A percentile compares a stretch with the other conserved stretches of the same genome.
phyloP scores from a whole-genome alignment of 2,113 vertebrate species.

The Coracopsis vasa region DNA sequence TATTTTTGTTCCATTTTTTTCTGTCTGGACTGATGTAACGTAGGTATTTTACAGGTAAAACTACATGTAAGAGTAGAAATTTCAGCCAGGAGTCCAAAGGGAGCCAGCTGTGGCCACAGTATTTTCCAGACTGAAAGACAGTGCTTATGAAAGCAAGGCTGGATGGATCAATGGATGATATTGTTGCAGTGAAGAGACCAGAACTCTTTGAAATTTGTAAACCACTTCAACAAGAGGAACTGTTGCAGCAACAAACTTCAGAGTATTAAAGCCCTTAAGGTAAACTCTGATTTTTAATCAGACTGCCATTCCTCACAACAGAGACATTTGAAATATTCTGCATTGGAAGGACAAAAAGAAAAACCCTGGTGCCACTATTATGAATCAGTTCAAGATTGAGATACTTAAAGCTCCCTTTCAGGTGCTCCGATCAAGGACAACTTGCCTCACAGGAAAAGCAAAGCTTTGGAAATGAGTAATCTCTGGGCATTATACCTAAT shows the following conservation, averaged over 20 bases:
- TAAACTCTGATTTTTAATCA: conserved; percentile 5
- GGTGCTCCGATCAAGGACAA: conserved; percentile 44
- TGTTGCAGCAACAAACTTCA: background rate
- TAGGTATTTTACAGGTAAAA: background rate
- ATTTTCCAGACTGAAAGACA: background rate
- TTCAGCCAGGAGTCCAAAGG: background rate
- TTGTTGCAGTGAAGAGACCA: background rate
- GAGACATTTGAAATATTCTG: background rate
- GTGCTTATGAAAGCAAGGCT: background rate
- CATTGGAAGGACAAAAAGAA: conserved; percentile 26
- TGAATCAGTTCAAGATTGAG: conserved; percentile 11
- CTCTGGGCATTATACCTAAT: conserved; percentile 55
- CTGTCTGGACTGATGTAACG: background rate
- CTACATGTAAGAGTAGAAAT: background rate
- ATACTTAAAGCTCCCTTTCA: conserved; percentile 13
- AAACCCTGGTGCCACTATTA: background rate
- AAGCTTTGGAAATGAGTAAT: conserved; percentile 57
- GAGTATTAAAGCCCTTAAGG: background rate
- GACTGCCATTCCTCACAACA: background rate
- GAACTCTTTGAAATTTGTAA: conserved; percentile 7
- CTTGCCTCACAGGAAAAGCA: conserved; percentile 8
- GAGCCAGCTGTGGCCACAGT: background rate
- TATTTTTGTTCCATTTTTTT: background rate
- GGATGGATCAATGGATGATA: background rate
- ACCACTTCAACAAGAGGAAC: conserved; percentile 2